Conservation (phyloP, 2,888 invertebrate genomes). For the Cactoblastis cactorum region DNA sequence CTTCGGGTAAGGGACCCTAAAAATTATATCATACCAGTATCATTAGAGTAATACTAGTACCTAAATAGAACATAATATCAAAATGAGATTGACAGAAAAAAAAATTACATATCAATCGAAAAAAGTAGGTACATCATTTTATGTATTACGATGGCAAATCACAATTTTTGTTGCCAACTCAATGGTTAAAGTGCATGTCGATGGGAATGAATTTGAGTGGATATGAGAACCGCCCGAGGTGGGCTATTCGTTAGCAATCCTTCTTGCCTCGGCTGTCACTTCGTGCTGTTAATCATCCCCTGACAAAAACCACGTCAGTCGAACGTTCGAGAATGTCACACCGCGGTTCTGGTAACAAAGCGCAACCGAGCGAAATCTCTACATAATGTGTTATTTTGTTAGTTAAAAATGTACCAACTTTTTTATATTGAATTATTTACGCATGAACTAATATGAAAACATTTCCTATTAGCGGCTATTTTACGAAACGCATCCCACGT, state of each 20-base stretch:
- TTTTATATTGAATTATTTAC: no score
- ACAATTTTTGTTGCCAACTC: not conserved
- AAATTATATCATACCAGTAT: no score
- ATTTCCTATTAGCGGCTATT: no score
- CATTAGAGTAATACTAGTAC: no score
- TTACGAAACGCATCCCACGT: no score
- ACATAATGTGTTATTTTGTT: not conserved
- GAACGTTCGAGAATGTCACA: constrained; percentile 36
- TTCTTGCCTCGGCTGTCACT: constrained; percentile 41
- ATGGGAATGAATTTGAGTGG: constrained; percentile 34
- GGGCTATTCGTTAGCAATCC: constrained; percentile 46
- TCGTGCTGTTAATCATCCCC: constrained; percentile 47
- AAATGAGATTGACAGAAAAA: no score
- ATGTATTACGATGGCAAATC: not conserved
- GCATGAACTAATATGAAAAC: no score
- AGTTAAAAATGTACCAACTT: not conserved
- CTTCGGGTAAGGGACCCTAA: no score
- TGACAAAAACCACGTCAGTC: constrained; percentile 39
- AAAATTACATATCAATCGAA: not conserved
- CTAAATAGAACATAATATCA: no score
- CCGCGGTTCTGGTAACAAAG: not conserved
- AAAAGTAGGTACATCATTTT: no score
- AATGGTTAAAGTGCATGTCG: not conserved
- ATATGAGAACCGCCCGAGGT: constrained; percentile 65
- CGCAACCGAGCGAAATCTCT: not conserved